phyloP scores from a whole-genome alignment of 2,797 vertebrate genomes.

The Gadopsis marmoratus region DNA sequence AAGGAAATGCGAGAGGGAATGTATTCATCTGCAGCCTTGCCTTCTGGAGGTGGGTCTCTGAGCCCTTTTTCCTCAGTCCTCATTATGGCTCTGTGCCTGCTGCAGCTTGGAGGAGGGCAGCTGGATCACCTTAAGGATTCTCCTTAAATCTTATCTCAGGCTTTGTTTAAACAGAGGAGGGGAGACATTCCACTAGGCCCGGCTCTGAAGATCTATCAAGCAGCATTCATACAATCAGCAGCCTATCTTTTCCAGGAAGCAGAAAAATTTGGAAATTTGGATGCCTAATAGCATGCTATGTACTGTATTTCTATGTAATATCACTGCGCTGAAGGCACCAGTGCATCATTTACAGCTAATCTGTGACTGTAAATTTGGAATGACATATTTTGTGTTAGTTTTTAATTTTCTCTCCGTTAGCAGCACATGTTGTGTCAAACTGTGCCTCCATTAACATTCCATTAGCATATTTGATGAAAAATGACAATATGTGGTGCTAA shows the following conservation, averaged over 20 bases:
- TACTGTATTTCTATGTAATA: not conserved
- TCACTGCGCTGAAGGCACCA: not conserved
- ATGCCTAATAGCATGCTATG: constrained; percentile 23
- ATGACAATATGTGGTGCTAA: constrained; percentile 26
- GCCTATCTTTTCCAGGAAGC: constrained; percentile 50
- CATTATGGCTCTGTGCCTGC: constrained; percentile 69
- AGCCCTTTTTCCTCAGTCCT: constrained; percentile 64
- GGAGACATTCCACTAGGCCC: constrained; percentile 79
- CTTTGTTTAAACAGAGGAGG: constrained; percentile 85
- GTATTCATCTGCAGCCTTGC: constrained; percentile 67
- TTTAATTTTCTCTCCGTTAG: constrained; percentile 20
- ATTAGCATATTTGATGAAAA: constrained; percentile 47
- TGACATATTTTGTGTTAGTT: constrained; percentile 23
- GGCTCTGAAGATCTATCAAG: constrained; percentile 75
- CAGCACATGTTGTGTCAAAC: constrained; percentile 48
- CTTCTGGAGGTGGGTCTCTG: constrained; percentile 71
- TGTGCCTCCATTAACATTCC: constrained; percentile 25
- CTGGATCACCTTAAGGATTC: constrained; percentile 84
- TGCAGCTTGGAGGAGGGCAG: constrained; percentile 77
- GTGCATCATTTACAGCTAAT: constrained; percentile 14
- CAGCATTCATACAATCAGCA: constrained; percentile 71
- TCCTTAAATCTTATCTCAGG: constrained; percentile 87
- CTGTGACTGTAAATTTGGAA: constrained; percentile 20
- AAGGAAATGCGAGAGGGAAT: constrained; percentile 57
- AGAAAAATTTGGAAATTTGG: constrained; percentile 46